A percentile compares a stretch with the other conserved stretches of the same genome.
phyloP scores from a whole-genome alignment of 1,140 invertebrate genomes.

The Nylanderia fulva region DNA sequence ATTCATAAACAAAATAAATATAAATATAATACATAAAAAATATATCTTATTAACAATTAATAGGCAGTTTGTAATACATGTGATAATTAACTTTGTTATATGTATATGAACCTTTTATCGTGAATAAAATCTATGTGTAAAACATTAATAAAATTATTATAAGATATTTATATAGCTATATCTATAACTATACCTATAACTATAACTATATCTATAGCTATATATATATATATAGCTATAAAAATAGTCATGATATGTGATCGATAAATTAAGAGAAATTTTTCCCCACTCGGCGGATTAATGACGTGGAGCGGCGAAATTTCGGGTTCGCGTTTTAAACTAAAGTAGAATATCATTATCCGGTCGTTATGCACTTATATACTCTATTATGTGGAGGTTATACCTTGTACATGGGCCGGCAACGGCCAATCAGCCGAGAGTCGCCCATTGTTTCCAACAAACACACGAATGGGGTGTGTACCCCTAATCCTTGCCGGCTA shows the following conservation, averaged over 20 bases:
- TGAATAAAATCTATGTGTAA: not conserved
- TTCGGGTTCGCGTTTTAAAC: slow-evolving; percentile 8
- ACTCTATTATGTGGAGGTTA: slow-evolving; percentile 33
- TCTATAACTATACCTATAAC: too few relatives aligned
- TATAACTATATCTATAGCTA: not conserved
- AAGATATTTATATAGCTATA: not conserved
- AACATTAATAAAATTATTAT: not conserved
- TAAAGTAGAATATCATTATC: slow-evolving; percentile 40
- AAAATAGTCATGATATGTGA: not conserved
- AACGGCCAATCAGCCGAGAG: slow-evolving; percentile 77
- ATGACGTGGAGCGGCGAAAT: not conserved
- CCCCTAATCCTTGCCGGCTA: slow-evolving; percentile 81
- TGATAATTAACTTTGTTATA: not conserved
- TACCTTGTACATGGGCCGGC: slow-evolving; percentile 44
- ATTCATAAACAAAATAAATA: not conserved
- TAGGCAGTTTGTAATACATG: not conserved
- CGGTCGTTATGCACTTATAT: slow-evolving; percentile 14
- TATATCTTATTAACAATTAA: too few relatives aligned
- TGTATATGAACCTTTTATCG: not conserved
- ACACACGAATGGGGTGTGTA: slow-evolving; percentile 75
- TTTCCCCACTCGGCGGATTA: not conserved
- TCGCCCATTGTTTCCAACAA: slow-evolving; percentile 82
- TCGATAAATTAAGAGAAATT: not conserved
- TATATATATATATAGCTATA: too few relatives aligned
- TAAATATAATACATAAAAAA: not conserved